These are phyloP conservation scores for Jordanella pulchra DNA, from an alignment of 2,797 vertebrate species.

Conservation along the genomic window DNA sequence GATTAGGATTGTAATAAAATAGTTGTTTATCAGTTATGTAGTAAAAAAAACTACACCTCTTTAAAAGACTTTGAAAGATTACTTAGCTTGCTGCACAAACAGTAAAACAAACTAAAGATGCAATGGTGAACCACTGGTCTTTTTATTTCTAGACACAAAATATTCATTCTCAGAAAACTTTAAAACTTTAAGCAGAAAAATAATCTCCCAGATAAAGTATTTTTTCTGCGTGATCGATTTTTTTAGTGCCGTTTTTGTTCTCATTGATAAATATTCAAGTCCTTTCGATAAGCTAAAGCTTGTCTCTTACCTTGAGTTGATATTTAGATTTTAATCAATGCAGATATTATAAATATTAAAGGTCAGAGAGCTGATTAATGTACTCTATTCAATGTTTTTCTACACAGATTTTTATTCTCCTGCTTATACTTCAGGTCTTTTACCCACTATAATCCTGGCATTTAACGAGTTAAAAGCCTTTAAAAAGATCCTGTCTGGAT, in stretches of 20 bases:
- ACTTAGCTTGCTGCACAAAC: conserved; percentile 32
- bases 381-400: background rate
- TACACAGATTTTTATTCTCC: too few relatives aligned
- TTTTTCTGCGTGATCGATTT: too few relatives aligned
- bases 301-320: background rate
- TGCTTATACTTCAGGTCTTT: background rate
- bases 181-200: background rate
- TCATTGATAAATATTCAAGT: background rate
- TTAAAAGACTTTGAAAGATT: background rate
- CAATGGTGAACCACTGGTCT: background rate
- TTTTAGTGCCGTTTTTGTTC: background rate
- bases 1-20: background rate
- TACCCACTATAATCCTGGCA: background rate
- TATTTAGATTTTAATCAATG: background rate
- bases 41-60: too few relatives aligned
- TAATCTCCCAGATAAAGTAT: background rate
- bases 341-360: background rate
- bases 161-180: background rate
- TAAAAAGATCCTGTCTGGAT: background rate
- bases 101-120: conserved; percentile 9
- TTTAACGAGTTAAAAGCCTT: background rate
- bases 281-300: background rate
- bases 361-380: background rate
- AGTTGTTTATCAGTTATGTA: background rate
- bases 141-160: background rate